A percentile compares a stretch with the other conserved stretches of the same genome.
Conservation (phyloP, 1,140 invertebrate species). For the Vollenhovia emeryi region DNA sequence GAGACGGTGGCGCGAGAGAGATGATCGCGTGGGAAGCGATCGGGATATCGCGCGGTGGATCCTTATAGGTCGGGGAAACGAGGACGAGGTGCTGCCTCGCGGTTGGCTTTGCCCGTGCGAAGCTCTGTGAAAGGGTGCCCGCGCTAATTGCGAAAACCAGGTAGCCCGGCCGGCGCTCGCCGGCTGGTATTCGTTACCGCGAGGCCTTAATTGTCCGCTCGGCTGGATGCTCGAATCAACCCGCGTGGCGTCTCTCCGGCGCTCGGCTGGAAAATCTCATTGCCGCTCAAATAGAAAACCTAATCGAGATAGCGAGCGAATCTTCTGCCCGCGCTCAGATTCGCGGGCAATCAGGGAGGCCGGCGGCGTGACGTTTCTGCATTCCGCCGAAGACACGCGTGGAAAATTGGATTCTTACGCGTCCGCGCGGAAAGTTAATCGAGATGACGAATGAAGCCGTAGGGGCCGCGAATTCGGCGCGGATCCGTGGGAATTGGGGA, state of each 20-base stretch:
- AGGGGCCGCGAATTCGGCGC: neutral
- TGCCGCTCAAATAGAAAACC: neutral
- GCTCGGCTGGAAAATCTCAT: neutral
- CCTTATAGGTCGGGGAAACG: constrained; percentile 67
- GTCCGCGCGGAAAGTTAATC: constrained; percentile 8
- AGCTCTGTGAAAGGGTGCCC: constrained; percentile 76
- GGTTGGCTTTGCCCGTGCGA: constrained; percentile 67
- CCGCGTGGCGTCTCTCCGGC: neutral
- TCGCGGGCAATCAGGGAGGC: neutral
- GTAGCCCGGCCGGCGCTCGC: neutral
- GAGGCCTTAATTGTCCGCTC: constrained; percentile 38
- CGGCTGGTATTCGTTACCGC: constrained; percentile 41
- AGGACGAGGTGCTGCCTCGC: constrained; percentile 64
- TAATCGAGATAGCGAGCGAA: constrained; percentile 2
- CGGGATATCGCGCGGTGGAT: constrained; percentile 65
- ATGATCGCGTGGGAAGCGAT: constrained; percentile 81
- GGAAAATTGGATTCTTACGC: constrained; percentile 23
- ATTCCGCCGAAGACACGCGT: constrained; percentile 21
- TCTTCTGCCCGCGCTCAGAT: neutral
- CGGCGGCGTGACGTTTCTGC: constrained; percentile 1
- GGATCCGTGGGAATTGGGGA: constrained; percentile 1
- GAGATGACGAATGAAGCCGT: constrained; percentile 22
- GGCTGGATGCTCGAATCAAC: neutral
- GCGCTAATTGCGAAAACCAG: constrained; percentile 62
- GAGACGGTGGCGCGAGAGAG: constrained; percentile 1